Conservation (phyloP, 2,797 vertebrate species). For the Callimico goeldii region DNA sequence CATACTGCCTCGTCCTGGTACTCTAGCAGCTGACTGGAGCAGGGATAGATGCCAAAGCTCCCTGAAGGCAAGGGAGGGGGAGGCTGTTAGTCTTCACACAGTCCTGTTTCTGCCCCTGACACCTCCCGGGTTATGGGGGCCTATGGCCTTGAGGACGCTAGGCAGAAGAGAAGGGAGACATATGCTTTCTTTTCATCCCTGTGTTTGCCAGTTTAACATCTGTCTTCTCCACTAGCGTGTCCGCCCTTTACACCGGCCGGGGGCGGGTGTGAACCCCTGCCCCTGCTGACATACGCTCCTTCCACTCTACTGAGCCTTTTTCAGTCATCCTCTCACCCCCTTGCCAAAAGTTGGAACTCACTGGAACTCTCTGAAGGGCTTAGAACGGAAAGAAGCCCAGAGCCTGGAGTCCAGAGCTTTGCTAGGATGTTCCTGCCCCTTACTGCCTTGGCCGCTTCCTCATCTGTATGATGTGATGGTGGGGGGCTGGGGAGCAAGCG, state of each 20-base stretch:
- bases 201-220: background rate
- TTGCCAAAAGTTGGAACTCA: background rate
- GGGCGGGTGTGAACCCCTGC: background rate
- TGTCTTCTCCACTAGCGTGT: background rate
- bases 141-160: background rate
- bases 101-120: background rate
- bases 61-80: background rate
- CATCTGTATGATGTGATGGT: background rate
- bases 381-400: background rate
- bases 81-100: background rate
- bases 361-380: background rate
- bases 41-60: background rate
- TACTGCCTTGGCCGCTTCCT: background rate
- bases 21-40: background rate
- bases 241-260: background rate
- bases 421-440: background rate
- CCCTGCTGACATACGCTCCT: background rate
- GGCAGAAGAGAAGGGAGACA: background rate
- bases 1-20: no score
- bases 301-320: background rate
- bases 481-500: no score
- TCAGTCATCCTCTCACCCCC: background rate
- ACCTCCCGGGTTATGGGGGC: background rate
- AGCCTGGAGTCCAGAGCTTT: background rate
- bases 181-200: background rate